Conservation (phyloP, 2,888 invertebrate species). For the Ptilodon capucinus region DNA sequence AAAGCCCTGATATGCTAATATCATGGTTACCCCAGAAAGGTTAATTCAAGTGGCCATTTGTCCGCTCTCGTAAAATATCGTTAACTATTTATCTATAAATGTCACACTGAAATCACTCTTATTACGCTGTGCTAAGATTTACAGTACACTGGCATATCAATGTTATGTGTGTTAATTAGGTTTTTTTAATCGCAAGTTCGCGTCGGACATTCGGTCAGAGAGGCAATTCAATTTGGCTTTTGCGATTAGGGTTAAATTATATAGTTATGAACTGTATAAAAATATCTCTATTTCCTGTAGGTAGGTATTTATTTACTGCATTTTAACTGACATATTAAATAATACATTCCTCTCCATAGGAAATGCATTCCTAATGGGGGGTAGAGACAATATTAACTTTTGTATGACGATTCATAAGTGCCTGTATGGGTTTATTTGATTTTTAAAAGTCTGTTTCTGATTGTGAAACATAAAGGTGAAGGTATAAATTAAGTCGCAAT, state of each 20-base stretch:
- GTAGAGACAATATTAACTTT: no score
- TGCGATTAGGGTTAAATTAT: neutral
- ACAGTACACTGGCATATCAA: neutral
- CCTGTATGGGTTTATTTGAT: no score
- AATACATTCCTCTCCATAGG: no score
- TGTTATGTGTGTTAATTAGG: neutral
- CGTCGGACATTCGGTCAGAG: neutral
- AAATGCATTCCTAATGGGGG: no score
- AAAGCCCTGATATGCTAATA: no score
- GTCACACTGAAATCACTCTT: neutral
- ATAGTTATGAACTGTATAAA: neutral
- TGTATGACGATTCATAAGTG: no score
- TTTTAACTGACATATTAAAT: no score
- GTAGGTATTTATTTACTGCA: no score
- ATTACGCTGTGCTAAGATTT: neutral
- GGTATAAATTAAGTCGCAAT: neutral
- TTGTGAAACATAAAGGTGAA: neutral
- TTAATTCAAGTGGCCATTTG: neutral
- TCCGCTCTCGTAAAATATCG: neutral
- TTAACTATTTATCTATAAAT: neutral
- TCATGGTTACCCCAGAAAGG: no score
- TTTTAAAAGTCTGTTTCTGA: neutral
- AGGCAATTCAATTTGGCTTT: neutral
- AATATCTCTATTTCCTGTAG: no score
- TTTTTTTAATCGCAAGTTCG: neutral